These are phyloP conservation scores for Andrena camellia DNA, from an alignment of 2,888 invertebrate species.

Conservation along the genomic window DNA sequence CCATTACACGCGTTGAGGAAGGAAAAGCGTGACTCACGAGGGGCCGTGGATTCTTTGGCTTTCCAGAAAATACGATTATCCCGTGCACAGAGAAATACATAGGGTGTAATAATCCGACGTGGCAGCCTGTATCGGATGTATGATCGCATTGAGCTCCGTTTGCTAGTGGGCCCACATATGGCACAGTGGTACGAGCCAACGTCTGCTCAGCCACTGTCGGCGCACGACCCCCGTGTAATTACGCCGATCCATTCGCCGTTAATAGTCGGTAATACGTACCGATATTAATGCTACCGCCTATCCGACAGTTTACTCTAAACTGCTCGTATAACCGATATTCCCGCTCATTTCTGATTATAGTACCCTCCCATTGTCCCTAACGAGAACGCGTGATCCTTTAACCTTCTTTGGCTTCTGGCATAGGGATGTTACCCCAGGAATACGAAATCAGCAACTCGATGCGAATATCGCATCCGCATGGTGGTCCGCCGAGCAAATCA, in stretches of 20 bases:
- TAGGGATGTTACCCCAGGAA: not conserved
- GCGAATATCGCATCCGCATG: not conserved
- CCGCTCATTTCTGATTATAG: slow-evolving; percentile 20
- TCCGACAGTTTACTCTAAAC: slow-evolving; percentile 63
- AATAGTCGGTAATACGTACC: slow-evolving; percentile 73
- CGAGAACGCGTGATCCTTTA: not conserved
- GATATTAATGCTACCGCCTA: slow-evolving; percentile 64
- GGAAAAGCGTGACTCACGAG: not conserved
- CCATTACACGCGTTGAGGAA: not conserved
- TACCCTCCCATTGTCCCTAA: not conserved
- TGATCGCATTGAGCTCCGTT: slow-evolving; percentile 56
- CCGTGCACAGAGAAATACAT: slow-evolving; percentile 30
- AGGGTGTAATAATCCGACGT: slow-evolving; percentile 60
- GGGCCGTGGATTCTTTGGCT: not conserved
- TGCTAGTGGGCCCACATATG: slow-evolving; percentile 59
- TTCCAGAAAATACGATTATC: slow-evolving; percentile 40
- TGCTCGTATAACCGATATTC: slow-evolving; percentile 41
- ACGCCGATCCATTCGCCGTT: slow-evolving; percentile 69
- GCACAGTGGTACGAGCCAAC: slow-evolving; percentile 64
- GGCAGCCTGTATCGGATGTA: slow-evolving; percentile 53
- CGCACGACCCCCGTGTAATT: slow-evolving; percentile 66
- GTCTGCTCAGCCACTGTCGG: slow-evolving; percentile 64
- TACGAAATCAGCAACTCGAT: not conserved
- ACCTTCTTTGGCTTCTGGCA: too few relatives aligned
- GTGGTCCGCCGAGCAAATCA: not conserved